Percentiles rank a stretch among this genome's conserved stretches.
Conservation (phyloP, 2,113 vertebrate genomes). For the Tiliqua scincoides region DNA sequence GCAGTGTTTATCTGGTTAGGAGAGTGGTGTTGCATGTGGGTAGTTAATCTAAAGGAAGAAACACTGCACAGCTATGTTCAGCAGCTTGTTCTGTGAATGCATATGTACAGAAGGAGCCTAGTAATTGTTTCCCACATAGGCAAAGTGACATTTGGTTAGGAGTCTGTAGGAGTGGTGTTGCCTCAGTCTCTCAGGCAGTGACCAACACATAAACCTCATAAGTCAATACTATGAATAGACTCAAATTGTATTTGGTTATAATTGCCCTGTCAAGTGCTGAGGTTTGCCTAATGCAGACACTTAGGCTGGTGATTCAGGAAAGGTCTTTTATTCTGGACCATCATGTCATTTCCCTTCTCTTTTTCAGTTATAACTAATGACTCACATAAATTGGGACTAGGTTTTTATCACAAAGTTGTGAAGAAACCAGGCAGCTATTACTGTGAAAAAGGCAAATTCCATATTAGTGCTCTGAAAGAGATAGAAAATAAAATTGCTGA, state of each 20-base stretch:
- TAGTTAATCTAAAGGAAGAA: background rate
- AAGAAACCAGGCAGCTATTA: conserved; percentile 4
- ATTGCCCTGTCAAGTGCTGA: background rate
- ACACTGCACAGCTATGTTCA: background rate
- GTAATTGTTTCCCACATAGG: background rate
- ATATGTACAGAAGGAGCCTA: background rate
- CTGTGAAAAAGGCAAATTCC: too few relatives aligned
- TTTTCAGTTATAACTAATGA: background rate
- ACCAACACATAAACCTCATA: background rate
- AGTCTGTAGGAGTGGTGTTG: background rate
- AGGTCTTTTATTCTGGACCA: background rate
- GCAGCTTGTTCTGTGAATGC: background rate
- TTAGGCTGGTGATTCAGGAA: background rate
- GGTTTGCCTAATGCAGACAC: conserved; percentile 2
- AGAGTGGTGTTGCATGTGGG: background rate
- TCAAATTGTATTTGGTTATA: background rate
- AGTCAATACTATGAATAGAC: background rate
- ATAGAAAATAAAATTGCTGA: too few relatives aligned
- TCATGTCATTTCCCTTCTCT: background rate
- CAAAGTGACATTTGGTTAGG: background rate
- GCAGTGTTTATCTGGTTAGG: background rate
- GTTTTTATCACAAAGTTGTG: background rate
- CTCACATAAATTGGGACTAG: background rate
- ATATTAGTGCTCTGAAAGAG: too few relatives aligned
- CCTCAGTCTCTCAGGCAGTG: background rate